A percentile compares a stretch with the other conserved stretches of the same genome.
phyloP scores from a whole-genome alignment of 2,888 invertebrate species.

The Limenitis arthemis region DNA sequence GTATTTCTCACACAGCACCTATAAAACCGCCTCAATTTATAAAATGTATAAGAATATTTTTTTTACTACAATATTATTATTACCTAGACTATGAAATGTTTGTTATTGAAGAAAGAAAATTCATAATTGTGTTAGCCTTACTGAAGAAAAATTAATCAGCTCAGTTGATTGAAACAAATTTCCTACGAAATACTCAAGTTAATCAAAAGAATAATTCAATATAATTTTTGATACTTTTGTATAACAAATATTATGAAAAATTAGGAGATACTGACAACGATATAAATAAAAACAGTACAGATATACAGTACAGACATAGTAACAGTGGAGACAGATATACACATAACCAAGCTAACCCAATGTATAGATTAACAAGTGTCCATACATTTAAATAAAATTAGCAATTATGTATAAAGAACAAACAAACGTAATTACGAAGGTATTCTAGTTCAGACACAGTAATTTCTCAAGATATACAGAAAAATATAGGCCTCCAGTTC shows the following conservation, averaged over 20 bases:
- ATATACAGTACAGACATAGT: too few species aligned
- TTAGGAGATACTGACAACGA: too few species aligned
- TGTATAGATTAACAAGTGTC: background rate
- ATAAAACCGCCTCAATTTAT: too few species aligned
- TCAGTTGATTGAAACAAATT: constrained; percentile 19
- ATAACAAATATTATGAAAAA: too few species aligned
- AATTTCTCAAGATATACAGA: constrained; percentile 13
- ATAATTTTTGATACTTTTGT: too few species aligned
- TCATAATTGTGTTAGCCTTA: constrained; percentile 20
- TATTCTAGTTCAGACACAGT: constrained; percentile 6
- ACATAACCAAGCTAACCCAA: background rate
- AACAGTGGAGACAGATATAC: background rate
- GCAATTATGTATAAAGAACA: background rate
- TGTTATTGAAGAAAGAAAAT: constrained; percentile 15
- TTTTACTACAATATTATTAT: constrained; percentile 1
- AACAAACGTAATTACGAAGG: background rate
- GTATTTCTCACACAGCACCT: too few species aligned
- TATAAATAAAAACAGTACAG: too few species aligned
- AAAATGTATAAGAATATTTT: background rate
- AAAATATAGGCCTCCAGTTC: constrained; percentile 15
- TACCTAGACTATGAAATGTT: constrained; percentile 3
- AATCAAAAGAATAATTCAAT: constrained; percentile 3
- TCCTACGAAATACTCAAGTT: constrained; percentile 11
- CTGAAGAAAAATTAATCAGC: constrained; percentile 19
- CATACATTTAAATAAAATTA: background rate